Percentiles rank a stretch among this genome's conserved stretches.
Evolutionary conservation across 2,797 vertebrate species (phyloP).

Genomic region (Typhlichthys eigenmanni): DNA sequence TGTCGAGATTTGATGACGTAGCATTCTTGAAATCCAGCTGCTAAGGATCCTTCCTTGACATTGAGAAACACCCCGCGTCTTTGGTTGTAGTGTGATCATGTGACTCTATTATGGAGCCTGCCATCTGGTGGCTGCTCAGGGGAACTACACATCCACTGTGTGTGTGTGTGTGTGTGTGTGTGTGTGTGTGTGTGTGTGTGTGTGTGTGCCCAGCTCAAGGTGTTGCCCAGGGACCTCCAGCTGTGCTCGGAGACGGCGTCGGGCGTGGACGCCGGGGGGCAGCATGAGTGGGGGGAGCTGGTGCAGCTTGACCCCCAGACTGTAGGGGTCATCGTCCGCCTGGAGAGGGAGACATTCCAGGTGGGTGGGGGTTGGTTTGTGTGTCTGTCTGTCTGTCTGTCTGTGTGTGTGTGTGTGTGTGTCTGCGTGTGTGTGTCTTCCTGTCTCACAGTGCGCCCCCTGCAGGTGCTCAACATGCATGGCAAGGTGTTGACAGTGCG

Average conservation of each 20-base stretch:
- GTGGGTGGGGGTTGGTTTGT: constrained; percentile 53
- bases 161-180: neutral
- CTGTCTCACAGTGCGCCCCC: neutral
- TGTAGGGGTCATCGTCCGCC: constrained; percentile 89
- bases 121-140: no score
- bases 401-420: no score
- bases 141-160: no score
- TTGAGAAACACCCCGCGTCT: no score
- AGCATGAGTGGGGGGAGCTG: constrained; percentile 96
- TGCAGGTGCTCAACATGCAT: constrained; percentile 92
- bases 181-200: neutral
- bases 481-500: constrained; percentile 93
- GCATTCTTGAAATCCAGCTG: no score
- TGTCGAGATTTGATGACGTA: no score
- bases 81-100: no score
- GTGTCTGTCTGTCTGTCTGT: no score
- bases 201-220: constrained; percentile 82
- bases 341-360: constrained; percentile 96
- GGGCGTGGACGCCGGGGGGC: constrained; percentile 91
- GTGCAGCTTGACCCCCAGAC: constrained; percentile 93
- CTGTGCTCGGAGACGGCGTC: constrained; percentile 96
- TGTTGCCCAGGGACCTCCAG: constrained; percentile 91
- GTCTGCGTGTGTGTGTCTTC: no score
- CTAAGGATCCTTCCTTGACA: no score
- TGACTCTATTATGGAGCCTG: no score